phyloP scores from a whole-genome alignment of 2,888 invertebrate species.

The Sarcophaga caerulescens region DNA sequence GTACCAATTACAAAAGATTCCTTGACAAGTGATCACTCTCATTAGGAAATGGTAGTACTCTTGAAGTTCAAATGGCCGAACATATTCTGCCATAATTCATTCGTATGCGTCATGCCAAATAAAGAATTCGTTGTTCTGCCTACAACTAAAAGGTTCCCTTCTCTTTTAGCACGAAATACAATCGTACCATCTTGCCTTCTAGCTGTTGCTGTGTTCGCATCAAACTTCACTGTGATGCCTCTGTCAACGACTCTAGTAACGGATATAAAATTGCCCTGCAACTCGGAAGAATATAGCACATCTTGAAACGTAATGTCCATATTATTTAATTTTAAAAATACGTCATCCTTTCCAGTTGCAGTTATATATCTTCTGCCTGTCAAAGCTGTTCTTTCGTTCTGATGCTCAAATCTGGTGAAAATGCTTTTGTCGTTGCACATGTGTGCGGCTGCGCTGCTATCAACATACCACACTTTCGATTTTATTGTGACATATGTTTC shows the following conservation, averaged over 20 bases:
- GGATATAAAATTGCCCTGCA: constrained; percentile 65
- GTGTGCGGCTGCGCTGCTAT: constrained; percentile 54
- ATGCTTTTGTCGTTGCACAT: constrained; percentile 59
- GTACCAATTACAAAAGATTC: constrained; percentile 36
- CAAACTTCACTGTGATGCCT: constrained; percentile 60
- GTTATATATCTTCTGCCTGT: constrained; percentile 60
- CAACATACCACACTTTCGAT: constrained; percentile 58
- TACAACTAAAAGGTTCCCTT: constrained; percentile 42
- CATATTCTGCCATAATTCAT: constrained; percentile 9
- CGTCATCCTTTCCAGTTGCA: constrained; percentile 66
- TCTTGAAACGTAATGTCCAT: constrained; percentile 58
- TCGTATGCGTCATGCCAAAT: neutral
- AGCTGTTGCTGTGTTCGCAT: constrained; percentile 46
- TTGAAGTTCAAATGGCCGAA: no score
- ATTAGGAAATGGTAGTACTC: constrained; percentile 1
- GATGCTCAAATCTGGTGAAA: constrained; percentile 46
- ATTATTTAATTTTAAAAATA: constrained; percentile 55
- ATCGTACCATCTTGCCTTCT: constrained; percentile 35
- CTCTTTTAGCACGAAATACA: constrained; percentile 41
- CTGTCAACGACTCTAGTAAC: constrained; percentile 66
- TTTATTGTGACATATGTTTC: constrained; percentile 21
- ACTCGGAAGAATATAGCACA: constrained; percentile 62
- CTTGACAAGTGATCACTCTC: neutral
- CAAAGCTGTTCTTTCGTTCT: constrained; percentile 60
- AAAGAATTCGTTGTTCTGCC: no score